Conservation (phyloP, 2,888 invertebrate species). For the Lomographa bimaculata region DNA sequence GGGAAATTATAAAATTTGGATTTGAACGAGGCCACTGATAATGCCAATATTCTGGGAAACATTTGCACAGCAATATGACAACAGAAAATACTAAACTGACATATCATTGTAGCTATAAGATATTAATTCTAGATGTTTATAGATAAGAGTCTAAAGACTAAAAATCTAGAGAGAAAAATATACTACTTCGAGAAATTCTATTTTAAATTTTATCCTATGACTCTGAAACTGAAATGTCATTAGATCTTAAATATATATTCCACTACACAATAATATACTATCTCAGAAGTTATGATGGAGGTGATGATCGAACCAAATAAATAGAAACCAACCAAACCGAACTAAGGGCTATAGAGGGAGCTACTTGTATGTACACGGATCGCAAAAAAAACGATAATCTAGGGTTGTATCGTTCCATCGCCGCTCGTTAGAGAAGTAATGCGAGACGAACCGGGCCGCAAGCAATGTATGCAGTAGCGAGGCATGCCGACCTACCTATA, state of each 20-base stretch:
- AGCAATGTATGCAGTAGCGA: conserved; percentile 51
- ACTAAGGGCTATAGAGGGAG: conserved; percentile 19
- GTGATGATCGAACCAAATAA: conserved; percentile 22
- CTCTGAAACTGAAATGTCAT: conserved; percentile 22
- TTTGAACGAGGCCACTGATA: not conserved
- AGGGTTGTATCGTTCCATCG: conserved; percentile 37
- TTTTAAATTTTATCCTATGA: conserved; percentile 15
- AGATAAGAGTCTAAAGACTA: conserved; percentile 2
- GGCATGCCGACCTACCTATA: conserved; percentile 41
- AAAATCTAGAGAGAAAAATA: conserved; percentile 7
- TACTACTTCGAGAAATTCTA: conserved; percentile 10
- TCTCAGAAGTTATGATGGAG: conserved; percentile 11
- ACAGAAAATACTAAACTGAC: not conserved
- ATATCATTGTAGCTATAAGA: too few species aligned
- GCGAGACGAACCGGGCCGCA: conserved; percentile 38
- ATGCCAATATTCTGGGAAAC: not conserved
- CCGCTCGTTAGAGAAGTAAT: conserved; percentile 38
- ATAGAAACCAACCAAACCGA: conserved; percentile 26
- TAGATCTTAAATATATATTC: conserved; percentile 18
- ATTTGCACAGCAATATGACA: not conserved
- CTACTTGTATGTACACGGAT: conserved; percentile 24
- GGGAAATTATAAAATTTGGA: not conserved
- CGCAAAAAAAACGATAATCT: conserved; percentile 44
- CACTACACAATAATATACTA: conserved; percentile 14
- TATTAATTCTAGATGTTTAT: too few species aligned